Base-by-base conservation (phyloP, 2,797 vertebrate species). In the Glyptemys insculpta region DNA sequence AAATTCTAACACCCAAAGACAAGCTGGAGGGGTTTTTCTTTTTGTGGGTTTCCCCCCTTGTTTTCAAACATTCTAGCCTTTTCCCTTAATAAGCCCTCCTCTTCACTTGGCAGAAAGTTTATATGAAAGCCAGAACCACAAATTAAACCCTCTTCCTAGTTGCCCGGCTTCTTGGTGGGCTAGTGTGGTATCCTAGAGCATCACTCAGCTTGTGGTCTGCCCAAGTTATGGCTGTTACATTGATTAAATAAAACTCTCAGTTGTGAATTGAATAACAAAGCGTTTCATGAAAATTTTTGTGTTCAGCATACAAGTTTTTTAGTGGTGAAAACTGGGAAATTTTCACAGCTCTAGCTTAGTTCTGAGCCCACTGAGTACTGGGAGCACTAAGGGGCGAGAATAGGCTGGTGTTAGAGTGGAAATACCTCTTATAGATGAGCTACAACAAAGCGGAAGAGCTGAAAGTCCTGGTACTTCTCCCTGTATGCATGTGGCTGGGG, bases 221-320 rank as follows among this genome's bases (percentile, higher is more conserved):
- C 23, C 86, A 1, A 4, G 82, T 23, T 2, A 87, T 65, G 82
- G n/a, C 91, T 94, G 93, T 95, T 91, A 85, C 91, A 57, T 44
- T 81, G 93, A 88, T 0, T 2, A 86, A 95, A 87, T 87, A 41
- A 88, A 92, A 81, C 92, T 81, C 90, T 76, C 88, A 78, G 68
- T 81, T 95, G 81, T 57, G 95, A 95, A 97, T 96, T 97, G 96
- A 96, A 87, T 53, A 96, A 86, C 79, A 52, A 52, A 50, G 62
- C 53, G 86, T 92, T 90, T 82, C 93, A 89, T 85, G 92, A 79
- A 96, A 80, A 88, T 4, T 25, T 7, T 54, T 1, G 1, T 49
- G 41, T 49, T 29, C 25, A 18, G 25, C 47, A 78, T 29, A 83
- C 79, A 80, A 31, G 3, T 6, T 19, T 37, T 19, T 44, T 79